Conservation (phyloP, 2,797 vertebrate species). For the Aldrovandia affinis region DNA sequence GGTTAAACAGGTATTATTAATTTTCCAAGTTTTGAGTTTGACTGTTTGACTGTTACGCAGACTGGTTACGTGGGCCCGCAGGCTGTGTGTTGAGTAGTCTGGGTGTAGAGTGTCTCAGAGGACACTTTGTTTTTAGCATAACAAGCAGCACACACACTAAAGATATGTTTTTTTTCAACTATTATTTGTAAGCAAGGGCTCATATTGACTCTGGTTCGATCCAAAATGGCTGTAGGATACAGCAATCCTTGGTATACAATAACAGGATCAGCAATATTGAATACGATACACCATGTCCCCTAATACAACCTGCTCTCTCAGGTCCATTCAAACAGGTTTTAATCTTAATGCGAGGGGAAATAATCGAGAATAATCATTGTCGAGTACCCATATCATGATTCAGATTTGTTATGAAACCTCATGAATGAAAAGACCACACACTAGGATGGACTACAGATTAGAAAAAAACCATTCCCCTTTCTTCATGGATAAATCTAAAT, state of each 20-base stretch:
- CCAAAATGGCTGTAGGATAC: slow-evolving; percentile 40
- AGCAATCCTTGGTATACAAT: slow-evolving; percentile 21
- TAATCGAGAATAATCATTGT: too few relatives aligned
- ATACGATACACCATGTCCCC: slow-evolving; percentile 11
- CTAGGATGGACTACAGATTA: not conserved
- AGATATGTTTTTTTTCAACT: slow-evolving; percentile 47
- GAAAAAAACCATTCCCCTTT: not conserved
- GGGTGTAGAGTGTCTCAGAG: not conserved
- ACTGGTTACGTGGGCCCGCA: not conserved
- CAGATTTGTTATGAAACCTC: not conserved
- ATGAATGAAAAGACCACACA: not conserved
- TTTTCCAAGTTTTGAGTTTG: not conserved
- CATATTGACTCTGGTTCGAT: slow-evolving; percentile 31
- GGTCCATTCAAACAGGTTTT: not conserved
- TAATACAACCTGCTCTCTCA: not conserved
- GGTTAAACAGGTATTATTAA: not conserved
- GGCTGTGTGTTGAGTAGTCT: slow-evolving; percentile 12
- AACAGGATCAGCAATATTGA: slow-evolving; percentile 26
- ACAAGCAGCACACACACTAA: slow-evolving; percentile 38
- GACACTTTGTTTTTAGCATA: slow-evolving; percentile 12
- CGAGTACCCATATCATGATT: not conserved
- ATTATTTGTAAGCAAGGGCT: slow-evolving; percentile 44
- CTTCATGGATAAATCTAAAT: not conserved
- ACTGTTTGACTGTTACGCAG: not conserved
- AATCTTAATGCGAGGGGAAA: not conserved